These are phyloP conservation scores for Enteromius argenteus DNA, from an alignment of 2,797 vertebrate genomes.

Conservation along the genomic window DNA sequence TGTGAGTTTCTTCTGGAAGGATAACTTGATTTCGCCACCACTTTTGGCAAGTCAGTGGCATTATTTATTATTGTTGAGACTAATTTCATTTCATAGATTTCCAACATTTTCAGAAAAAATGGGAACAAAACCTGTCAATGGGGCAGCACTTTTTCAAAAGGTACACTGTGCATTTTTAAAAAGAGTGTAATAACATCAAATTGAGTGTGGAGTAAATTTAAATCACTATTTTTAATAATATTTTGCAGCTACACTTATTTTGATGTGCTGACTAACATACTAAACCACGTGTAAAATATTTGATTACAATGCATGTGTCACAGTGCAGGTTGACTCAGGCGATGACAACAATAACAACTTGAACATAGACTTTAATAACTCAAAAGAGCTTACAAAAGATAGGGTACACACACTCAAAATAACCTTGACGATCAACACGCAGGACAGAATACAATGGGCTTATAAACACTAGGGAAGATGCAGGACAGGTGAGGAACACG, in stretches of 20 bases:
- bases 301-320: neutral
- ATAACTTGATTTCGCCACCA: constrained; percentile 52
- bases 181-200: neutral
- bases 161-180: neutral
- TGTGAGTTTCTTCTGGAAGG: constrained; percentile 46
- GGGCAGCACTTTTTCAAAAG: neutral
- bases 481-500: no score
- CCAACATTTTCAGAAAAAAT: neutral
- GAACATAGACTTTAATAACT: no score
- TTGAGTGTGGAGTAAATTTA: neutral
- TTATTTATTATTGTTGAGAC: constrained; percentile 16
- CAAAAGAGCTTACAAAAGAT: no score
- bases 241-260: neutral
- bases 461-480: no score
- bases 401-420: no score
- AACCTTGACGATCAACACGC: no score
- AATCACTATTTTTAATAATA: neutral
- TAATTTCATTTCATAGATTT: neutral
- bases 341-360: no score
- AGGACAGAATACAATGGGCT: no score
- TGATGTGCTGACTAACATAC: neutral
- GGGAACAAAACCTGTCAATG: neutral
- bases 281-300: neutral
- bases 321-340: no score
- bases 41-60: neutral